Conservation (phyloP, 2,113 vertebrate genomes). For the Silurus asotus region DNA sequence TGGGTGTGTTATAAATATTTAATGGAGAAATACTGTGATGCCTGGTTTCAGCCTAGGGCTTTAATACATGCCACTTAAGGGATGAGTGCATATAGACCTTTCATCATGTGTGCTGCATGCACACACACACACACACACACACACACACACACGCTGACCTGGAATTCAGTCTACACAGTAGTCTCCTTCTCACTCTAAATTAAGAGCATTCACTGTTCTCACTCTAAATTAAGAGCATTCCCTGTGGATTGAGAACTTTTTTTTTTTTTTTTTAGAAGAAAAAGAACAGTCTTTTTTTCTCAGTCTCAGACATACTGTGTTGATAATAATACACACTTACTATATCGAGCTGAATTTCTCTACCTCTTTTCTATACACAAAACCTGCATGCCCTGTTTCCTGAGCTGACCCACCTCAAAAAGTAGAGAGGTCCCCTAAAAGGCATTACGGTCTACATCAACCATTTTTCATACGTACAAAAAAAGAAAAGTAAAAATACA, state of each 20-base stretch:
- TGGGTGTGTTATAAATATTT: conserved; percentile 56
- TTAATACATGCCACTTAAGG: conserved; percentile 56
- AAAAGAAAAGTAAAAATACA: not conserved
- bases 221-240: conserved; percentile 47
- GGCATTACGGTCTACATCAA: conserved; percentile 38
- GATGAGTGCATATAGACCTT: conserved; percentile 55
- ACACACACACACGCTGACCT: conserved; percentile 35
- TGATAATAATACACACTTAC: conserved; percentile 7
- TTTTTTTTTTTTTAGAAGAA: conserved; percentile 12
- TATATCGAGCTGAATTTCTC: conserved; percentile 27
- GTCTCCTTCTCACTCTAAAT: conserved; percentile 45
- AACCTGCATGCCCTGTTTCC: conserved; percentile 40
- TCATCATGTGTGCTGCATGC: conserved; percentile 44
- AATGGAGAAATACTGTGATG: conserved; percentile 54
- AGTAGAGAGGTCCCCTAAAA: conserved; percentile 23
- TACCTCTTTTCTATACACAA: not conserved
- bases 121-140: conserved; percentile 15
- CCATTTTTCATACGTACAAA: not conserved
- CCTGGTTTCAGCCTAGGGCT: conserved; percentile 54
- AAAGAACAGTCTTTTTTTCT: not conserved
- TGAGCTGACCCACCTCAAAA: conserved; percentile 34
- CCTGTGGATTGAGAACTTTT: conserved; percentile 35
- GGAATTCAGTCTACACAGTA: conserved; percentile 43
- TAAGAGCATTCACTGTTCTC: conserved; percentile 47
- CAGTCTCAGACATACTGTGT: conserved; percentile 29